phyloP scores from a whole-genome alignment of 2,888 invertebrate species.

The Cataglyphis altisquamis region DNA sequence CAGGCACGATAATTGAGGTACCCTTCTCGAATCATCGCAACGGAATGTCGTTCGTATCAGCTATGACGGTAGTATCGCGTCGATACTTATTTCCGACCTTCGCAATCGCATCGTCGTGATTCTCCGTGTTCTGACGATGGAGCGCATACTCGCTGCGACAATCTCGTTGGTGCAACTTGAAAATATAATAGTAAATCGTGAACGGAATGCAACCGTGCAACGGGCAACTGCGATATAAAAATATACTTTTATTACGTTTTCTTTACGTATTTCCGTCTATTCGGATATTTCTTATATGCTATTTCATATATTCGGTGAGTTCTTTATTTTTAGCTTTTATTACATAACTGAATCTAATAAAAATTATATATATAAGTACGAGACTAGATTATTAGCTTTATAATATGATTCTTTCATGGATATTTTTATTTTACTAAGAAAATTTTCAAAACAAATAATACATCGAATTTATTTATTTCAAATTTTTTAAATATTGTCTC shows the following conservation, averaged over 20 bases:
- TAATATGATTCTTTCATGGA: neutral
- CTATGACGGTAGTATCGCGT: neutral
- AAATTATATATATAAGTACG: constrained; percentile 10
- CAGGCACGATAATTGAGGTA: constrained; percentile 77
- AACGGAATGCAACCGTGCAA: constrained; percentile 49
- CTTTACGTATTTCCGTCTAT: neutral
- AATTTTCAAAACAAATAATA: neutral
- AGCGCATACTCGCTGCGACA: constrained; percentile 40
- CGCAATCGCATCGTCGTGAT: constrained; percentile 10
- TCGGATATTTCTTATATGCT: constrained; percentile 32
- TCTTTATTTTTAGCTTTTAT: constrained; percentile 40
- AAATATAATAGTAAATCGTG: constrained; percentile 37
- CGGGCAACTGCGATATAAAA: constrained; percentile 24
- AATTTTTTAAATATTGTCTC: neutral
- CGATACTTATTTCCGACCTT: constrained; percentile 51
- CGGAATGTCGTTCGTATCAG: constrained; percentile 46
- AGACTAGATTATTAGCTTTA: constrained; percentile 1
- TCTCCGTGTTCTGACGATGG: constrained; percentile 10
- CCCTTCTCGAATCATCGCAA: constrained; percentile 55
- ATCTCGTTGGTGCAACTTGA: constrained; percentile 38
- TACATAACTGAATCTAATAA: constrained; percentile 20
- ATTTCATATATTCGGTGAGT: constrained; percentile 23
- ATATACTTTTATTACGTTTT: constrained; percentile 16
- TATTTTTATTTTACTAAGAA: constrained; percentile 8
- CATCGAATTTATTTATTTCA: neutral